Evolutionary conservation across 2,113 vertebrate genomes (phyloP), one percentile per base, ranked within the genome.

Genomic region (Planiliza haematocheilus): DNA sequence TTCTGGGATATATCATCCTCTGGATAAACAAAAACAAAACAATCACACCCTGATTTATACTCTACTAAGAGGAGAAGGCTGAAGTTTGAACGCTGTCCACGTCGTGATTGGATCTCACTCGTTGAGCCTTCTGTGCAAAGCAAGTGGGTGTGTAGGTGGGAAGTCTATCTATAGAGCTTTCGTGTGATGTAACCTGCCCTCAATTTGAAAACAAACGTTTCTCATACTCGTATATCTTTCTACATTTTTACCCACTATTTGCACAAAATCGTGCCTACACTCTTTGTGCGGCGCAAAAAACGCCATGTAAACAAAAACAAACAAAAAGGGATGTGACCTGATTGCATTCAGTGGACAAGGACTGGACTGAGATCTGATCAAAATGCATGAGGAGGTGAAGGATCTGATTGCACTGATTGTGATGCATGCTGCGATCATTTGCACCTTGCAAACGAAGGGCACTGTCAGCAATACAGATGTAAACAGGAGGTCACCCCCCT

Each of bases 131-230:
- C 67, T 82, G 85, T 76, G 81, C 56, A 38, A 76, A 13, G 72
- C 73, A 72, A 86, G 84, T 86, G 83, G 76, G 71, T 77, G 89
- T 84, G 79, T 81, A 83, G 84, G 87, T 84, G 86, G 87, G 45
- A 14, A 68, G 70, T 71, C 89, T 91, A 89, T 85, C 77, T 89
- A 87, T 88, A 91, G 89, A 80, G 58, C 63, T 80, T 82, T 70
- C 63, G 59, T 84, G 70, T 88, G 84, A 91, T 88, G 77, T 86
- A 91, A 91, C 46, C 81, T 86, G 78, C 78, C 86, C 88, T 86
- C 81, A 63, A 62, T 89, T 81, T 77, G 58, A 87, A 87, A 86
- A 86, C 76, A 87, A 87, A 84, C 30, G 51, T 59, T 64, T 70
- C 65, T 74, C 62, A 72, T 85, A 30, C 24, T 30, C 74, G 62